Base-by-base conservation (phyloP, 2,888 invertebrate species). In the Dolomedes plantarius region DNA sequence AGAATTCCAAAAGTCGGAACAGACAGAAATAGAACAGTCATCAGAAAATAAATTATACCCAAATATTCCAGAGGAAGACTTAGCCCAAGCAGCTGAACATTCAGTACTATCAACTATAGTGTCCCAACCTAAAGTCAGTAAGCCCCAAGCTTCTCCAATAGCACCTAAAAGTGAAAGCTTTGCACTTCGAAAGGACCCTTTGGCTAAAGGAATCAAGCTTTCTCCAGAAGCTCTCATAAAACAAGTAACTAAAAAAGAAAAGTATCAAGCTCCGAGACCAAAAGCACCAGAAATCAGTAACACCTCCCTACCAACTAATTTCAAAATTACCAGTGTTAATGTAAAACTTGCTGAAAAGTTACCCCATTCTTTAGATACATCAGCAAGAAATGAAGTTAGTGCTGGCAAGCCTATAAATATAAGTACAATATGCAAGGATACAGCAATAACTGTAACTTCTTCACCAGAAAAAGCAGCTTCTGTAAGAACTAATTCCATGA, bases 11-110 rank as follows among this genome's bases (percentile, higher is more conserved):
- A 41, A 68, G 32, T 29, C 65, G n/a, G 67, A 29, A 32, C 27
- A 68, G 9, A 31, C n/a, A 11, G 67, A 7, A 19, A 1, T 11
- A 32, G 32, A 39, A 13, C 46, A 78, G 39, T 23, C 2, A 39
- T 68, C 73, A 23, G 73, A 41, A 41, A 41, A 23, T 56, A 75
- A 71, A 31, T 56, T 85, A 39, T 85, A 78, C 36, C 72, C 83
- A 2, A 83, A 77, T 76, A 77, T 83, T 32, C 83, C 71, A 27
- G 80, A 81, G 69, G 71, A 83, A 56, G 71, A 76, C 28, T 27
- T 77, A 29, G 62, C 28, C n/a, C 64, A 50, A 6, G 6, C 50
- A 39, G 64, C n/a, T 23, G 29, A 62, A 41, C 29, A 39, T 27
- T 41, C 19, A 19, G 11, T 29, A 36, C 27, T 16, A 28, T 23